Base-by-base conservation (phyloP, 1,140 invertebrate genomes). In the Lasioglossum baleicum region DNA sequence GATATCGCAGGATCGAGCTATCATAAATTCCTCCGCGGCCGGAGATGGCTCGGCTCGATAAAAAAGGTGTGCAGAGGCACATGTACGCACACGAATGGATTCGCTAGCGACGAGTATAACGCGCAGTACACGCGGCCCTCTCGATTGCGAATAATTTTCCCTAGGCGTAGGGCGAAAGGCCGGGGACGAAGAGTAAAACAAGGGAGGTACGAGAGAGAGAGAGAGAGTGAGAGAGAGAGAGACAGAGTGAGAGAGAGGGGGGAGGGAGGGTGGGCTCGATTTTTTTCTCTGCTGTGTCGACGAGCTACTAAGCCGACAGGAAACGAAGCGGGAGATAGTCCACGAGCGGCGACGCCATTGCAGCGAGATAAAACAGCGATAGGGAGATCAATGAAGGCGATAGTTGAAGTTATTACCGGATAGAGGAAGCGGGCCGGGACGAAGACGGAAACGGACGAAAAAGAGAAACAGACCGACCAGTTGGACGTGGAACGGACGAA, bases 321-420 rank as follows among this genome's bases (percentile, higher is more conserved):
- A 86, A 82, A 83, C 85, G 81, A 80, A 71, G 60, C 75, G 74
- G 63, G 51, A 56, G 81, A 56, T 77, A 79, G 88, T 83, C 89
- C 87, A 73, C 82, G 82, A 81, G 82, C 83, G 84, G 85, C 91
- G 90, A 90, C 91, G 92, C 90, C 90, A 91, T 86, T 92, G 92
- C 88, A 91, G 82, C 84, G 88, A 93, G 92, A 93, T 93, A 92
- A 93, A 93, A 90, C 90, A 91, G 90, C 90, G 92, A 93, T 93
- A 93, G 90, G 87, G 88, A 93, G 92, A 93, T 93, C 92, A 91
- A 93, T 93, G 92, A 93, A 92, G 91, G 87, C 87, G 92, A 93
- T 93, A 92, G 89, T 87, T 85, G 83, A 91, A 93, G 91, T 93
- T 93, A 93, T 93, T 93, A 93, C 92, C 91, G 92, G 92, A 93